Evolutionary conservation across 2,113 vertebrate species (phyloP).

Genomic region (Eonycteris spelaea): DNA sequence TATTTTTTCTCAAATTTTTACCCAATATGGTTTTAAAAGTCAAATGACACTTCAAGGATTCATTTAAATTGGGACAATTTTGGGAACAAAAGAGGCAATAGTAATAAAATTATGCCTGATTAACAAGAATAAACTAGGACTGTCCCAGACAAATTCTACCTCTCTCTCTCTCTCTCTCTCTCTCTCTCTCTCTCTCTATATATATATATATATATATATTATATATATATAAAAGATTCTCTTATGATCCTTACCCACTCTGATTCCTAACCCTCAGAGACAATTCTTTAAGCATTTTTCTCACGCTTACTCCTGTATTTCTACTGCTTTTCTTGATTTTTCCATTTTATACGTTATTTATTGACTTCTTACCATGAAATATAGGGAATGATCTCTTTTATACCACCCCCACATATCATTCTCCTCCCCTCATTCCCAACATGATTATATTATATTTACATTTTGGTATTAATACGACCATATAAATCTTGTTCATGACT

Average conservation of each 20-base stretch:
- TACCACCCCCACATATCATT: not conserved
- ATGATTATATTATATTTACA: conserved; percentile 21
- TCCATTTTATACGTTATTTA: conserved; percentile 7
- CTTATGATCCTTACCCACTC: not conserved
- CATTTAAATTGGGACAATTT: not conserved
- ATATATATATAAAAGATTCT: not conserved
- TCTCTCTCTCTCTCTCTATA: too few relatives aligned
- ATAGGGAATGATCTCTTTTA: conserved; percentile 23
- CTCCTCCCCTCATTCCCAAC: not conserved
- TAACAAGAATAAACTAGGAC: not conserved
- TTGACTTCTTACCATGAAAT: not conserved
- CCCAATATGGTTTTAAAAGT: not conserved
- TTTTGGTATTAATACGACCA: conserved; percentile 22
- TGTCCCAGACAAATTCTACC: not conserved
- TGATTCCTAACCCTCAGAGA: not conserved
- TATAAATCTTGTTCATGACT: conserved; percentile 37
- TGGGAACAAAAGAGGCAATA: not conserved
- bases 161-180: too few relatives aligned
- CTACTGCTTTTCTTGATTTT: conserved; percentile 9
- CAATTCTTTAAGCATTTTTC: not conserved
- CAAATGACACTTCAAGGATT: not conserved
- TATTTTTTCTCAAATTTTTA: not conserved
- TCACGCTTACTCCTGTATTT: not conserved
- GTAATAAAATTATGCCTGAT: not conserved
- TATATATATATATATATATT: too few relatives aligned